Percentiles rank a stretch among this genome's conserved stretches.
phyloP scores from a whole-genome alignment of 1,140 invertebrate species.

The Chrysopa pallens region DNA sequence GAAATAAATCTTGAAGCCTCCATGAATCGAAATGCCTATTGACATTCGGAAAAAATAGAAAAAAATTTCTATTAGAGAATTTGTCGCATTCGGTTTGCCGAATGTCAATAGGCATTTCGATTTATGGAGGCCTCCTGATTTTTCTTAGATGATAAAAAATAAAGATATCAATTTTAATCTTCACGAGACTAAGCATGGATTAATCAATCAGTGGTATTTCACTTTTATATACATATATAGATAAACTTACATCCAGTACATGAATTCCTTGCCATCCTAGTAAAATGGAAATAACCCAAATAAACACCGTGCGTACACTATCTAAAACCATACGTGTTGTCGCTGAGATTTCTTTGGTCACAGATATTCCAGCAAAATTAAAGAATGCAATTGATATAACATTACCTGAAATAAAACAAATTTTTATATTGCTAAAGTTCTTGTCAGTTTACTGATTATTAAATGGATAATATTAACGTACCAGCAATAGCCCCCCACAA shows the following conservation, averaged over 20 bases:
- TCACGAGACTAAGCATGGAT: background rate
- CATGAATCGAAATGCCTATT: too few species aligned
- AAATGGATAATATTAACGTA: slow-evolving; percentile 16
- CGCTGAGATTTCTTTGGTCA: slow-evolving; percentile 87
- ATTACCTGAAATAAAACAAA: slow-evolving; percentile 40
- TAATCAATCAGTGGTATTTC: background rate
- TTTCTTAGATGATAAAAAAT: slow-evolving; percentile 4
- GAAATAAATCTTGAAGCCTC: too few species aligned
- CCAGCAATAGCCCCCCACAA: slow-evolving; percentile 47
- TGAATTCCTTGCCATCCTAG: slow-evolving; percentile 66
- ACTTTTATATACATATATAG: slow-evolving; percentile 1
- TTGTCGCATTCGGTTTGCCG: too few species aligned
- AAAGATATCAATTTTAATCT: background rate
- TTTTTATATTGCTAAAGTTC: background rate
- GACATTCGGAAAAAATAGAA: too few species aligned
- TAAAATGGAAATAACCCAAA: slow-evolving; percentile 66
- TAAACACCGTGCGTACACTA: slow-evolving; percentile 71
- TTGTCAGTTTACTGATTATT: background rate
- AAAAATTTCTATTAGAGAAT: too few species aligned
- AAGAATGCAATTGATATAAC: slow-evolving; percentile 88
- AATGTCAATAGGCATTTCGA: too few species aligned
- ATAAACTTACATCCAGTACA: slow-evolving; percentile 44
- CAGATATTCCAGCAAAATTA: slow-evolving; percentile 87
- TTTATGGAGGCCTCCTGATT: too few species aligned
- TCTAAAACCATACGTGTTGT: slow-evolving; percentile 88